phyloP scores from a whole-genome alignment of 2,888 invertebrate genomes.

The Dicranocentrus wangi region DNA sequence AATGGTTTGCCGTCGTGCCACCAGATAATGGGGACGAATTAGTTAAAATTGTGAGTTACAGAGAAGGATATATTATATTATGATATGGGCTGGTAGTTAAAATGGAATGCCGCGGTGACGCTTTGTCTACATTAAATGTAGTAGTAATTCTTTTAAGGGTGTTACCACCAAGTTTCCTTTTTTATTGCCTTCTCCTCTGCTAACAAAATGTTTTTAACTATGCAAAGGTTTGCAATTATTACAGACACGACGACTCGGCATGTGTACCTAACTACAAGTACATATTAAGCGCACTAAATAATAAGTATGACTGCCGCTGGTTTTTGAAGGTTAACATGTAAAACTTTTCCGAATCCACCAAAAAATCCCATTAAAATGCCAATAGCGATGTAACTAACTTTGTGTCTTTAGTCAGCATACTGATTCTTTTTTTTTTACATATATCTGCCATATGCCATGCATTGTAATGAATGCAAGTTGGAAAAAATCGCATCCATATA shows the following conservation, averaged over 20 bases:
- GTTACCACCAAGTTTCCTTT: neutral
- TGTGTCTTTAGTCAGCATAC: neutral
- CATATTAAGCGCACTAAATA: neutral
- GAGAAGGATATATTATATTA: too few species aligned
- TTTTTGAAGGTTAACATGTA: conserved; percentile 57
- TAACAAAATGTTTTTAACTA: conserved; percentile 6
- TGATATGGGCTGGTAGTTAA: neutral
- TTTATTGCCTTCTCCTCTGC: neutral
- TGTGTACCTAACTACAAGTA: too few species aligned
- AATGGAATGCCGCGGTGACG: neutral
- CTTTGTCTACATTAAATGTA: neutral
- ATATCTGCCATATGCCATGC: conserved; percentile 2
- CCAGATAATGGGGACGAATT: neutral
- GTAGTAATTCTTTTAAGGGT: neutral
- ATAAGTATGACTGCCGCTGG: conserved; percentile 2
- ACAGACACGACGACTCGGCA: too few species aligned
- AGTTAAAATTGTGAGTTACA: neutral
- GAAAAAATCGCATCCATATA: conserved; percentile 14
- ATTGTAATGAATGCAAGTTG: neutral
- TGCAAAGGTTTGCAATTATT: neutral
- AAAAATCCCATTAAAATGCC: conserved; percentile 21
- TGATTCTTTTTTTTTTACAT: neutral
- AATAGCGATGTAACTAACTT: conserved; percentile 1
- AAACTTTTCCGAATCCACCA: conserved; percentile 3
- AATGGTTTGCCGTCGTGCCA: neutral